phyloP scores from a whole-genome alignment of 2,113 vertebrate species.

The Burhinus bistriatus region DNA sequence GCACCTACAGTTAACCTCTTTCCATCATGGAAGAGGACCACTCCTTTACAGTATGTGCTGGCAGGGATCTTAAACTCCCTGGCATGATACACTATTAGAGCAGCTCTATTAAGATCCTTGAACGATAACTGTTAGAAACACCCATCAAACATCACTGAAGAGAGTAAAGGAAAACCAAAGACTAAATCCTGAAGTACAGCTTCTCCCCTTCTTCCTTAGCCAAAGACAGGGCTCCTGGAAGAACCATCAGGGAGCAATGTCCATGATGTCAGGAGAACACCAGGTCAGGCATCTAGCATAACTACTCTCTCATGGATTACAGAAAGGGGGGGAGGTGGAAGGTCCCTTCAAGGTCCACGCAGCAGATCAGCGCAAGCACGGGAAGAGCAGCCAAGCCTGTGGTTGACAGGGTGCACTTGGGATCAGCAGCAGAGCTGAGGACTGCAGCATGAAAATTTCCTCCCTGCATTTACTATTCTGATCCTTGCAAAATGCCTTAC shows the following conservation, averaged over 20 bases:
- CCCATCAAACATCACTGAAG: not conserved
- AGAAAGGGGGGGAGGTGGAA: not conserved
- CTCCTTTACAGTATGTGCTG: not conserved
- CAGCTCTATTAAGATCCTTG: not conserved
- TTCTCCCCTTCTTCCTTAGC: not conserved
- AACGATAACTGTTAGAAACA: not conserved
- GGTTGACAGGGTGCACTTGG: too few relatives aligned
- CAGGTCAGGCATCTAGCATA: not conserved
- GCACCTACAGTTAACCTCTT: not conserved
- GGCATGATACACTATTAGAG: not conserved
- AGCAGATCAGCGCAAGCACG: not conserved
- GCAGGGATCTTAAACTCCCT: not conserved
- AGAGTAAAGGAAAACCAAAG: not conserved
- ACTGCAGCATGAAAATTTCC: not conserved
- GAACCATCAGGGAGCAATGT: rapidly evolving
- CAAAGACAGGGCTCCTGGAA: not conserved
- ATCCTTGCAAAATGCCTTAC: not conserved
- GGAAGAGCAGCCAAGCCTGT: not conserved
- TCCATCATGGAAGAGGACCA: not conserved
- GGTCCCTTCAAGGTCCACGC: not conserved
- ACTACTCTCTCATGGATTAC: not conserved
- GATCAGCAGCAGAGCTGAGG: not conserved
- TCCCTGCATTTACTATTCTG: not conserved
- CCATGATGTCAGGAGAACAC: not conserved
- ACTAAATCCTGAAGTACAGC: not conserved